Evolutionary conservation across 2,888 invertebrate species (phyloP).

Genomic region (Cheilosia scutellata): DNA sequence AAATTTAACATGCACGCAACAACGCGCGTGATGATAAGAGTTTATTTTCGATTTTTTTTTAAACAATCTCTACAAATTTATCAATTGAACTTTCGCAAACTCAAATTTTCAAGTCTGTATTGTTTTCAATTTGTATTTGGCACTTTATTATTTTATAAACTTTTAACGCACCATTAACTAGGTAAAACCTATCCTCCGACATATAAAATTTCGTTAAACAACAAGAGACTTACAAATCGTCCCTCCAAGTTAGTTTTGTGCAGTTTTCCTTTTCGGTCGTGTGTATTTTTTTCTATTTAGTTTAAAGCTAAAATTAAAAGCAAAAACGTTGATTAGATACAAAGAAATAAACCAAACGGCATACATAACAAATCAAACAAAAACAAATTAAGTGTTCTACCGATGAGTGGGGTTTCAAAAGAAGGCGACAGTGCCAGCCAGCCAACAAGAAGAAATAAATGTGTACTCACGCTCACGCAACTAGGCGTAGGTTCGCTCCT

Average conservation of each 20-base stretch:
- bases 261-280: slow-evolving; percentile 82
- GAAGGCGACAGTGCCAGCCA: slow-evolving; percentile 16
- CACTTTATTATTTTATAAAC: too few species aligned
- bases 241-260: slow-evolving; percentile 81
- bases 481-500: slow-evolving; percentile 67
- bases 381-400: slow-evolving; percentile 72
- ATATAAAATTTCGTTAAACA: too few species aligned
- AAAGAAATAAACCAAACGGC: slow-evolving; percentile 39
- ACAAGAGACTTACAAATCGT: slow-evolving; percentile 80
- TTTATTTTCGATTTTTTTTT: too few species aligned
- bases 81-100: too few species aligned
- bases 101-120: too few species aligned
- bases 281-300: slow-evolving; percentile 84
- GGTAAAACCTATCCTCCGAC: too few species aligned
- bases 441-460: slow-evolving; percentile 26
- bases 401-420: slow-evolving; percentile 8
- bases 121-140: too few species aligned
- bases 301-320: slow-evolving; percentile 80
- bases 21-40: too few species aligned
- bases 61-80: too few species aligned
- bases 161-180: too few species aligned
- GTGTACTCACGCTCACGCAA: slow-evolving; percentile 60
- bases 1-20: too few species aligned
- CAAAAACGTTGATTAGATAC: slow-evolving; percentile 56
- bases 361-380: slow-evolving; percentile 66